A percentile compares a stretch with the other conserved stretches of the same genome.
Evolutionary conservation across 2,888 invertebrate genomes (phyloP).

Genomic region (Plagodis dolabraria): DNA sequence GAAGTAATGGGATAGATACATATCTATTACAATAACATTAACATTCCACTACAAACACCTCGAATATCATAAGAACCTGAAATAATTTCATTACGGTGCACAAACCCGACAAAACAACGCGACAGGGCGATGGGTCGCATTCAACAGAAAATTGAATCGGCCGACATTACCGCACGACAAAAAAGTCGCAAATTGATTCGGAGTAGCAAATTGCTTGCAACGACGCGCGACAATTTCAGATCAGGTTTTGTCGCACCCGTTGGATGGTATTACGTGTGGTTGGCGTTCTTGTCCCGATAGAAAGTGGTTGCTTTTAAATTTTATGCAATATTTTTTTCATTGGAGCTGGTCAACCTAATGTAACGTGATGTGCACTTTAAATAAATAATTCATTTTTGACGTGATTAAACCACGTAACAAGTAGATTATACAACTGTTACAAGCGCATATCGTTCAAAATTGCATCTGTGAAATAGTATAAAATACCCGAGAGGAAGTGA

Average conservation of each 20-base stretch:
- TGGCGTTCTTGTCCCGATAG: constrained; percentile 39
- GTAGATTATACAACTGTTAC: too few species aligned
- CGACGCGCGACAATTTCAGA: constrained; percentile 41
- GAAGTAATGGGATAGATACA: too few species aligned
- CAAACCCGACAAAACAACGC: constrained; percentile 37
- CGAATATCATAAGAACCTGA: constrained; percentile 3
- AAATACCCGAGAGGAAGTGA: too few species aligned
- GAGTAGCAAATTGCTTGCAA: constrained; percentile 73
- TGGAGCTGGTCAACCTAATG: background rate
- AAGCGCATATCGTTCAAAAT: too few species aligned
- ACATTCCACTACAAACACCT: too few species aligned
- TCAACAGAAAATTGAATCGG: constrained; percentile 69
- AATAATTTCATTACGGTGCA: constrained; percentile 31
- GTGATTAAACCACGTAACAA: too few species aligned
- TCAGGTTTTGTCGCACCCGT: constrained; percentile 42
- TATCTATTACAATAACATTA: too few species aligned
- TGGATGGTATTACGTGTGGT: constrained; percentile 43
- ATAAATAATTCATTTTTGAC: too few species aligned
- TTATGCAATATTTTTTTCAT: too few species aligned
- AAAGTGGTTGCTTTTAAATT: constrained; percentile 18
- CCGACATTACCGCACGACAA: constrained; percentile 70
- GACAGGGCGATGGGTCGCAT: constrained; percentile 36
- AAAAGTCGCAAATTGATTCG: constrained; percentile 79
- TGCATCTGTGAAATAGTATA: too few species aligned
- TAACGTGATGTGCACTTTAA: too few species aligned